Percentiles rank a stretch among this genome's conserved stretches.
phyloP scores from a whole-genome alignment of 2,797 vertebrate species.

The Schizopygopsis malacanthus region DNA sequence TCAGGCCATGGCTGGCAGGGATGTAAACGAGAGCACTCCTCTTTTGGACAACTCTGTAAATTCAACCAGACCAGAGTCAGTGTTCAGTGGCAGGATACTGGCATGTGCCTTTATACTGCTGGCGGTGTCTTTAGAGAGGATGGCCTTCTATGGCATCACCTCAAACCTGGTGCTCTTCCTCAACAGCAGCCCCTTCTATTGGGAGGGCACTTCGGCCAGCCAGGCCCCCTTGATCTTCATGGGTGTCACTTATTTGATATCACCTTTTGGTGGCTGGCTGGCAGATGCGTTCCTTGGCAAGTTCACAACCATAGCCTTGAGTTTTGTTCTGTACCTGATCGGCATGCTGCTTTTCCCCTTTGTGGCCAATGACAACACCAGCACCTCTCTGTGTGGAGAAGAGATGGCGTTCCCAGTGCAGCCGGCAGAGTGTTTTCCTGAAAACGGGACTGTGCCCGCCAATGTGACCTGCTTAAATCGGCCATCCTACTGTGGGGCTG shows the following conservation, averaged over 20 bases:
- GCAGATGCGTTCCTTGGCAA: constrained; percentile 91
- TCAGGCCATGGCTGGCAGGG: constrained; percentile 77
- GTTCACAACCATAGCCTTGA: constrained; percentile 88
- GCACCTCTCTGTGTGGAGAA: constrained; percentile 83
- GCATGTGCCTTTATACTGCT: constrained; percentile 92
- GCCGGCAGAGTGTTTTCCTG: constrained; percentile 81
- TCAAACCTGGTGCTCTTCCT: constrained; percentile 95
- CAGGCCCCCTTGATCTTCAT: constrained; percentile 94
- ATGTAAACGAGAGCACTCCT: constrained; percentile 79
- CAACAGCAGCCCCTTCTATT: constrained; percentile 86
- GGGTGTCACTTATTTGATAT: constrained; percentile 95
- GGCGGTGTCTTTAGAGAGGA: constrained; percentile 90
- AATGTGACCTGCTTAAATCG: constrained; percentile 72
- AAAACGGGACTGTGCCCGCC: constrained; percentile 67
- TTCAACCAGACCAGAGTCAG: constrained; percentile 66
- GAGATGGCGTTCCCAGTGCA: constrained; percentile 76
- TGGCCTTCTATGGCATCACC: constrained; percentile 95
- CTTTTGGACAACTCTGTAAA: constrained; percentile 73
- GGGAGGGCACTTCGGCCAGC: constrained; percentile 93
- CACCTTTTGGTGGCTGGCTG: constrained; percentile 96
- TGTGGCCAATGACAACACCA: constrained; percentile 80
- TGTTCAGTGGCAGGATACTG: constrained; percentile 85
- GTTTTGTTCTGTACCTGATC: constrained; percentile 89
- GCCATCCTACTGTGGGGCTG: constrained; percentile 80
- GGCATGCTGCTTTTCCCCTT: constrained; percentile 93